Conservation (phyloP, 2,113 vertebrate species). For the Ondatra zibethicus region DNA sequence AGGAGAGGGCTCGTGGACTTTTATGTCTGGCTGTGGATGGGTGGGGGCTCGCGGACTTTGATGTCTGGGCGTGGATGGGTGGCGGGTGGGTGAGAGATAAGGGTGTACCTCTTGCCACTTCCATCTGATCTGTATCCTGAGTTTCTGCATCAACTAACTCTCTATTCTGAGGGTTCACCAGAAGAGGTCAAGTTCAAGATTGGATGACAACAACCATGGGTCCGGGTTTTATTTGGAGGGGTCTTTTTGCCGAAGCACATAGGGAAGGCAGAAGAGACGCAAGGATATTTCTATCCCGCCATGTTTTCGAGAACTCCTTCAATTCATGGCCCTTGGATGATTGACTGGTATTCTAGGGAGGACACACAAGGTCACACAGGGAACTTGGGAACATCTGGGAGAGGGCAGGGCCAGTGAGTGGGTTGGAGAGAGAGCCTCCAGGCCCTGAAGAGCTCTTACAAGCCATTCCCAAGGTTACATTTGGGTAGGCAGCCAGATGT, state of each 20-base stretch:
- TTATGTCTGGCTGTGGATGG: slow-evolving; percentile 1
- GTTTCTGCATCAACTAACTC: not conserved
- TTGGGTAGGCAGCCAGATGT: not conserved
- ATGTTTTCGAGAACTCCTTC: not conserved
- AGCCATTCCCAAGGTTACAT: slow-evolving; percentile 38
- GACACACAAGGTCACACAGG: not conserved
- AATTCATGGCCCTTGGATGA: not conserved
- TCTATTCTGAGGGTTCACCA: not conserved
- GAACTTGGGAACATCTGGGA: slow-evolving; percentile 45
- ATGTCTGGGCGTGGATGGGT: not conserved
- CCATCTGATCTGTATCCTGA: not conserved
- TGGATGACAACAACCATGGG: slow-evolving; percentile 3
- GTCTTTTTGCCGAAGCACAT: not conserved
- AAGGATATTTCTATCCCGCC: not conserved
- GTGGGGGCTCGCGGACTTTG: not conserved
- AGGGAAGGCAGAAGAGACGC: not conserved
- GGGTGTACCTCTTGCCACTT: not conserved
- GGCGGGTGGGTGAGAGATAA: not conserved
- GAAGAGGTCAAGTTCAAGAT: slow-evolving; percentile 24
- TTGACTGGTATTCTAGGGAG: not conserved
- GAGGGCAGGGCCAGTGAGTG: not conserved
- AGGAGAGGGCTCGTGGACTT: not conserved
- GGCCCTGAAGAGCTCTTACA: not conserved
- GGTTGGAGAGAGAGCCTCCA: not conserved
- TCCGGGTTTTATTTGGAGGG: not conserved